Evolutionary conservation across 2,113 vertebrate genomes (phyloP), one percentile per base, ranked within the genome.

Genomic region (Enhydra lutris): DNA sequence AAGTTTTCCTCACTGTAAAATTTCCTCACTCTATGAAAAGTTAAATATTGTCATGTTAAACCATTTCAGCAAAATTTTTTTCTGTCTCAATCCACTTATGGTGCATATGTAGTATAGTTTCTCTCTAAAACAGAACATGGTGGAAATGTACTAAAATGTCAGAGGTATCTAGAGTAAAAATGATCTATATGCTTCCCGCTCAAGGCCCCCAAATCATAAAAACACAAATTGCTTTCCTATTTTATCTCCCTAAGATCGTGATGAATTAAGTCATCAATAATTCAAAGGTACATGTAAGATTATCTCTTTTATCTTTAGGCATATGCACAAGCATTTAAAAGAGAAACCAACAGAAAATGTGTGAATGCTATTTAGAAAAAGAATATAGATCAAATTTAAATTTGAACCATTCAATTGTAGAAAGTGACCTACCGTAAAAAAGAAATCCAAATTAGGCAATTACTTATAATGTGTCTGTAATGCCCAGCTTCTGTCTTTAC

Each of bases 381-480:
- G 17, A 78, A 52, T 78, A 89, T 36, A 26, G 4, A 59, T 89
- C 83, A 97, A 93, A 90, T 20, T 95, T 88, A 95, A 91, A 96
- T 74, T n/a, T 61, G 50, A 96, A 85, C 57, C 21, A 24, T 47
- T 94, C 92, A 65, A 83, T 80, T 84, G 18, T 17, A 95, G 18
- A 92, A 97, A 31, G 39, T 63, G 36, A 94, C 71, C 73, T 85
- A 88, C n/a, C 17, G n/a, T 6, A 18, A 69, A 83, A 67, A 80
- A 39, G 26, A 76, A 92, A 89, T 91, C 59, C 71, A 93, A 97
- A 93, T 91, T 91, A 73, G 39, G 14, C 45, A 82, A 79, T 81
- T 91, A 85, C 50, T 90, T 94, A 79, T 2, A 39, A 96, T 29
- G 47, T 79, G 10, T 89, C 18, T 80, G 0, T 89, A 78, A 78